Percentiles rank a stretch among this genome's conserved stretches.
phyloP scores from a whole-genome alignment of 2,888 invertebrate genomes.

The Julus scandinavius region DNA sequence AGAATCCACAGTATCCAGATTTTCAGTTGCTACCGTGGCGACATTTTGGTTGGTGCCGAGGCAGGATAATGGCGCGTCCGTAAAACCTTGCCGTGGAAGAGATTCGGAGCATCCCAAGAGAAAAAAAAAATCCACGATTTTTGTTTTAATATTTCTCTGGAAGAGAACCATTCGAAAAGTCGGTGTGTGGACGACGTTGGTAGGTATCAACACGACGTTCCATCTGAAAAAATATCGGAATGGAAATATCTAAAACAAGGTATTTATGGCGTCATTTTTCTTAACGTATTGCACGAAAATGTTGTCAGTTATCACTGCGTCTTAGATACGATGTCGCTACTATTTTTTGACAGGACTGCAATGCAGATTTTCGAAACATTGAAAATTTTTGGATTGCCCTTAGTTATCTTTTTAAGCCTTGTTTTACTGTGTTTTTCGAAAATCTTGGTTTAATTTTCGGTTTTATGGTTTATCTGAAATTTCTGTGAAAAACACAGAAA shows the following conservation, averaged over 20 bases:
- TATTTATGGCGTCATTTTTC: not conserved
- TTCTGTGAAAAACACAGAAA: no score
- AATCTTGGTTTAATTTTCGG: no score
- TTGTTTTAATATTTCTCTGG: not conserved
- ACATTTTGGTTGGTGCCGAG: not conserved
- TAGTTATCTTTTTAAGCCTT: not conserved
- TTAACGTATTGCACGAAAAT: not conserved
- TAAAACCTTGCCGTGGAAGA: not conserved
- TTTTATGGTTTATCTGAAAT: no score
- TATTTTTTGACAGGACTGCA: not conserved
- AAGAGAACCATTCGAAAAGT: not conserved
- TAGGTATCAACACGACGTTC: not conserved
- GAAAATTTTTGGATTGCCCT: not conserved
- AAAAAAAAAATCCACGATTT: not conserved
- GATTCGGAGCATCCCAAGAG: not conserved
- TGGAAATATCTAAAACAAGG: not conserved
- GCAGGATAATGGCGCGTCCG: not conserved
- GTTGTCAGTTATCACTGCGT: conserved; percentile 5
- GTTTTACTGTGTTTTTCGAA: no score
- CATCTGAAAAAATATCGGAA: not conserved
- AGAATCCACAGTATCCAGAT: conserved; percentile 26
- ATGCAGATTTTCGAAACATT: not conserved
- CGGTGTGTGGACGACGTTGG: not conserved
- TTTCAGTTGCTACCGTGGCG: not conserved
- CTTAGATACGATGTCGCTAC: not conserved